Percentiles rank a stretch among this genome's conserved stretches.
phyloP scores from a whole-genome alignment of 53 echinoderm and acorn worm genomes.

The Luidia sarsii region DNA sequence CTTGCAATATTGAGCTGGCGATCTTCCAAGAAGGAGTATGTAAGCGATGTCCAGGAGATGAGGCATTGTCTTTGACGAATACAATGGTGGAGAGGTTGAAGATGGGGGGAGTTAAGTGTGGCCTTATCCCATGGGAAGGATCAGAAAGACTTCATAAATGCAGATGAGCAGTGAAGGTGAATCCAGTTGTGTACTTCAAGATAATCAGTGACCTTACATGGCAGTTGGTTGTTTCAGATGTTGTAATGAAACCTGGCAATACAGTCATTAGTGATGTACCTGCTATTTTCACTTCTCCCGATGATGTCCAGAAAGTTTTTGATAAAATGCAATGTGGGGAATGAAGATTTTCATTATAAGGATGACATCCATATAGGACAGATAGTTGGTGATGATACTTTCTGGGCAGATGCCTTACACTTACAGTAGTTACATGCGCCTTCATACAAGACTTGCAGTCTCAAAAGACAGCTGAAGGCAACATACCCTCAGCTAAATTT shows the following conservation, averaged over 20 bases:
- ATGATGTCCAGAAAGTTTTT: not conserved
- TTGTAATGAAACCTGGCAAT: not conserved
- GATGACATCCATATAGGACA: not conserved
- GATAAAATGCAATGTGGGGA: not conserved
- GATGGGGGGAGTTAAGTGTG: not conserved
- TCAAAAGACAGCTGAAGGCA: no score
- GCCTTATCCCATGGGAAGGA: not conserved
- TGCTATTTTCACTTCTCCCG: no score
- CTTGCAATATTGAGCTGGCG: no score
- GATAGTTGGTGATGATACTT: no score
- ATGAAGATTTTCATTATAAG: slow-evolving; percentile 1
- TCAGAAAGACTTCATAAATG: slow-evolving; percentile 1
- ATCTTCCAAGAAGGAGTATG: no score
- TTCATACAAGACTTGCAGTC: no score
- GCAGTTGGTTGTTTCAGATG: slow-evolving; percentile 13
- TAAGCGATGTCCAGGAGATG: no score
- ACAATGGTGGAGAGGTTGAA: slow-evolving; percentile 11
- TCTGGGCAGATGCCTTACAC: no score
- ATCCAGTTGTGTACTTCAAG: not conserved
- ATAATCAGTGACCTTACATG: slow-evolving; percentile 6
- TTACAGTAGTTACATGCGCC: no score
- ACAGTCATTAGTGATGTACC: no score
- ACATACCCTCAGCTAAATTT: no score
- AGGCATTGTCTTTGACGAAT: no score
- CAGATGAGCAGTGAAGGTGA: not conserved